These are phyloP conservation scores for Probosciger aterrimus DNA, from an alignment of 2,113 vertebrate species.

Conservation along the genomic window DNA sequence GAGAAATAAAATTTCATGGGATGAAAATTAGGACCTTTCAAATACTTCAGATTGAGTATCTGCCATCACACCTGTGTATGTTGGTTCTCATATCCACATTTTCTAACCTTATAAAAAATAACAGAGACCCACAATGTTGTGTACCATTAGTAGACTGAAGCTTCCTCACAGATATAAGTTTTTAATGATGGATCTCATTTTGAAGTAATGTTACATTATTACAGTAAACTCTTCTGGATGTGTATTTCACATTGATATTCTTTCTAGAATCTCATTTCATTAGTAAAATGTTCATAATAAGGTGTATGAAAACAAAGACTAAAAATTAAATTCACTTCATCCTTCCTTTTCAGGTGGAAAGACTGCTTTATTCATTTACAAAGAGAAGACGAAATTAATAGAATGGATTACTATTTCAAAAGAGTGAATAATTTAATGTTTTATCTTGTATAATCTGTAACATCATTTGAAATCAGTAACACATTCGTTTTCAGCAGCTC, in stretches of 20 bases:
- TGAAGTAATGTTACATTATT: neutral
- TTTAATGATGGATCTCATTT: neutral
- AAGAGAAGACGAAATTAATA: neutral
- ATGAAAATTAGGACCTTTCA: neutral
- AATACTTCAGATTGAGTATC: neutral
- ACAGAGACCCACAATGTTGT: neutral
- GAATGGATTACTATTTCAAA: neutral
- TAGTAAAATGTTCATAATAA: neutral
- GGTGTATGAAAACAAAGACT: neutral
- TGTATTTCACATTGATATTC: neutral
- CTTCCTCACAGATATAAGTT: neutral
- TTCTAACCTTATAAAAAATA: neutral
- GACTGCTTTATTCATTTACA: neutral
- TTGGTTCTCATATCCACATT: neutral
- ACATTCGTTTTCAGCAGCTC: neutral
- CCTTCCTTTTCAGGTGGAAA: neutral
- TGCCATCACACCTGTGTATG: neutral
- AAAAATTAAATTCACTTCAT: neutral
- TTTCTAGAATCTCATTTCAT: neutral
- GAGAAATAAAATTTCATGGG: neutral
- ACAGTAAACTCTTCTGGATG: neutral
- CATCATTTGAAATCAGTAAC: neutral
- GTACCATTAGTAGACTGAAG: neutral
- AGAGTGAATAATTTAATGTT: neutral
- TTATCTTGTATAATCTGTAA: neutral